These are phyloP conservation scores for Esox lucius DNA, from an alignment of 2,797 vertebrate genomes.

Conservation along the genomic window DNA sequence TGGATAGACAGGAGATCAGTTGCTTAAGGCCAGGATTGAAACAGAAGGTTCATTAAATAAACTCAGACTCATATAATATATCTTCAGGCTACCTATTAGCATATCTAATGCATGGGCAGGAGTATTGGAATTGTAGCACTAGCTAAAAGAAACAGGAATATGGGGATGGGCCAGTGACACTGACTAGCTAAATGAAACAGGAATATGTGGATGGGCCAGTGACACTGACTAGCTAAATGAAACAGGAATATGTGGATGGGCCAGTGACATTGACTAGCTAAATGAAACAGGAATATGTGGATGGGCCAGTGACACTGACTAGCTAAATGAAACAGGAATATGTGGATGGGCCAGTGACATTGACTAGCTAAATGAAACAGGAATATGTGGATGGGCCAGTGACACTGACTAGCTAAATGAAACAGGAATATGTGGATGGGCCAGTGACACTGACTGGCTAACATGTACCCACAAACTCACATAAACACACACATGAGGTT, in stretches of 20 bases:
- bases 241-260: slow-evolving; percentile 11
- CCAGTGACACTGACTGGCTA: too few species aligned
- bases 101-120: slow-evolving; percentile 53
- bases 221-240: neutral
- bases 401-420: too few species aligned
- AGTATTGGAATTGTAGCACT: slow-evolving; percentile 34
- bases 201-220: slow-evolving; percentile 14
- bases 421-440: slow-evolving; percentile 17
- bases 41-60: slow-evolving; percentile 59
- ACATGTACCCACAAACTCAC: too few species aligned
- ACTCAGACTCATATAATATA: slow-evolving; percentile 55
- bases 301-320: neutral
- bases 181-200: neutral
- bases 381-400: slow-evolving; percentile 15
- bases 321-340: slow-evolving; percentile 51
- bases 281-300: too few species aligned
- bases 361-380: neutral
- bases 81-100: slow-evolving; percentile 56
- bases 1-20: neutral
- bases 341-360: slow-evolving; percentile 10
- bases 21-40: slow-evolving; percentile 42
- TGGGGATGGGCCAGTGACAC: slow-evolving; percentile 9
- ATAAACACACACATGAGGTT: too few species aligned
- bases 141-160: slow-evolving; percentile 50
- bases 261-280: too few species aligned